These are phyloP conservation scores for Diorhabda carinulata DNA, from an alignment of 1,140 invertebrate genomes.

Conservation along the genomic window DNA sequence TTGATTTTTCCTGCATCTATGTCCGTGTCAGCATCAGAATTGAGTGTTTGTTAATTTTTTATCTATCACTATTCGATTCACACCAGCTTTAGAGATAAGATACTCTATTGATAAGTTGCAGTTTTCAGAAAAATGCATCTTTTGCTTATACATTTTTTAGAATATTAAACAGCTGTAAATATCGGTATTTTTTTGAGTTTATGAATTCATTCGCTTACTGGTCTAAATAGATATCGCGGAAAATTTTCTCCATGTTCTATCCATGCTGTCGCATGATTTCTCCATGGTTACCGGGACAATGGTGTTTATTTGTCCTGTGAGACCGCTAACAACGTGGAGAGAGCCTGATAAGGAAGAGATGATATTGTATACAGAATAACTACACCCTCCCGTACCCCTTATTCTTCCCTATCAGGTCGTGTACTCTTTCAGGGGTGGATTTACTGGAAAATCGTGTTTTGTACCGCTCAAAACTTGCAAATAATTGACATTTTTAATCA, in stretches of 20 bases:
- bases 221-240: slow-evolving; percentile 18
- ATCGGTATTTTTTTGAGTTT: neutral
- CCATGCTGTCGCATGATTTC: slow-evolving; percentile 47
- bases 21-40: too few relatives aligned
- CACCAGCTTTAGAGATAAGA: too few relatives aligned
- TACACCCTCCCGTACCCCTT: slow-evolving; percentile 23
- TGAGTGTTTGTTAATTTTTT: too few relatives aligned
- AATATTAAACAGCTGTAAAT: neutral
- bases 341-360: slow-evolving; percentile 47
- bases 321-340: slow-evolving; percentile 49
- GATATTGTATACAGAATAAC: slow-evolving; percentile 45
- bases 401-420: slow-evolving; percentile 22
- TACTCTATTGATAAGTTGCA: too few relatives aligned
- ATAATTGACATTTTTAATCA: too few relatives aligned
- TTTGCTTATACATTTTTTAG: too few relatives aligned
- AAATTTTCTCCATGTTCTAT: slow-evolving; percentile 40
- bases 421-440: slow-evolving; percentile 9
- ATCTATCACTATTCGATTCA: too few relatives aligned
- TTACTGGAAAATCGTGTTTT: slow-evolving; percentile 4
- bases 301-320: slow-evolving; percentile 50
- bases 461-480: neutral
- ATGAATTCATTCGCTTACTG: neutral
- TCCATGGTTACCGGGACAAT: slow-evolving; percentile 50
- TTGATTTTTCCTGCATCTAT: too few relatives aligned
- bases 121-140: too few relatives aligned